Base-by-base conservation (phyloP, 2,888 invertebrate species). In the Mantis religiosa region DNA sequence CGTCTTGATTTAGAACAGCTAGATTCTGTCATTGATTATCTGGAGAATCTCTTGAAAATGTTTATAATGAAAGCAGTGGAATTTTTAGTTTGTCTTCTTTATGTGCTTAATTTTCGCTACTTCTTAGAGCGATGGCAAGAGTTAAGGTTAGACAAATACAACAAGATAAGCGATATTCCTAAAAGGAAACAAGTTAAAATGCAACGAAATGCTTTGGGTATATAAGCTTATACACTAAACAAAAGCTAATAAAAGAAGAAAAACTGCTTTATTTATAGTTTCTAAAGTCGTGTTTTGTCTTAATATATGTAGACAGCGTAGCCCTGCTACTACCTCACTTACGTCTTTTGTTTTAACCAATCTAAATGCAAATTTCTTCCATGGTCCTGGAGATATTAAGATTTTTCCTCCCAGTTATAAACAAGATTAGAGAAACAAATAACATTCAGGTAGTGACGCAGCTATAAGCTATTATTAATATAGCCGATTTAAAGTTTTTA, bases 311-410 rank as follows among this genome's bases (percentile, higher is more conserved):
- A 71, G 15, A 25, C 54, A 71, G 54, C 25, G 15, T 20, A 1
- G 20, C 54, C 25, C 54, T 71, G 25, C 54, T 71, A 15, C 20
- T 71, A 71, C 54, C 20, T 71, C 54, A 71, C 54, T 71, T 71
- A 71, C 54, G 25, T 71, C 20, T 25, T 54, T 71, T 71, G 20
- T 81, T 87, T 87, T 87, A 82, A 81, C 82, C 87, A 87, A 87
- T 87, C 87, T 87, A 87, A 82, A 87, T 87, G 87, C 87, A 87
- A 87, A 87, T 87, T 87, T 30, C 82, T 82, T 86, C 25, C 28
- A 34, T 84, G 84, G 84, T 87, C 87, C 25, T 87, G 87, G n/a
- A 87, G 82, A 87, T 87, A 87, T 87, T 87, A 87, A 87, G 87
- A 82, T 82, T 82, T 87, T 84, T 30, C 30, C 30, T 87, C 82